Conservation (phyloP, 2,888 invertebrate genomes). For the Ptychoptera albimana region DNA sequence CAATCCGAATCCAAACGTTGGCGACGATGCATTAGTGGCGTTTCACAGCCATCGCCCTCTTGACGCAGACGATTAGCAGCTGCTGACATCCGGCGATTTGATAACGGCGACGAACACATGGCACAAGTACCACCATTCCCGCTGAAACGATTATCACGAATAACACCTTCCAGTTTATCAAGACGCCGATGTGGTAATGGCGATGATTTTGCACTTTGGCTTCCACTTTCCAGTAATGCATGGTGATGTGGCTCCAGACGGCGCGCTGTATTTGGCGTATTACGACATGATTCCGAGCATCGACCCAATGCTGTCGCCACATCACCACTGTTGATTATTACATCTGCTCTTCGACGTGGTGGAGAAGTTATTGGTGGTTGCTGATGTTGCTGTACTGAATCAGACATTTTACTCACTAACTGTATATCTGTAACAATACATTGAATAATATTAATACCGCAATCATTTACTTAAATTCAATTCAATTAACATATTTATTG, state of each 20-base stretch:
- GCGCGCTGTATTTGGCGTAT: conserved; percentile 12
- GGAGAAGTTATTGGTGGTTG: conserved; percentile 12
- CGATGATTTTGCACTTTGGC: conserved; percentile 13
- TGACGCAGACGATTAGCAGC: conserved; percentile 6
- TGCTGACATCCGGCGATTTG: conserved; percentile 9
- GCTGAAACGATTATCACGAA: conserved; percentile 10
- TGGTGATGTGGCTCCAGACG: conserved; percentile 10
- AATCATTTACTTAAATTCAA: neutral
- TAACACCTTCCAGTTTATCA: conserved; percentile 13
- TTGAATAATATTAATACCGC: neutral
- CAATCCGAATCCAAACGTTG: conserved; percentile 2
- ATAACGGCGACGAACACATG: conserved; percentile 5
- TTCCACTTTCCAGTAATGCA: conserved; percentile 11
- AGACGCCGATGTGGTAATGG: conserved; percentile 13
- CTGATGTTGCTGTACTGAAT: conserved; percentile 11
- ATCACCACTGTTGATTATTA: neutral
- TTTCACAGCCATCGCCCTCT: neutral
- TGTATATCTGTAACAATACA: neutral
- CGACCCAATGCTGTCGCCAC: conserved; percentile 1
- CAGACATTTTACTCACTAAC: conserved; percentile 10
- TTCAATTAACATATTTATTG: too few relatives aligned
- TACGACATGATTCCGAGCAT: conserved; percentile 13
- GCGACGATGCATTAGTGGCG: conserved; percentile 7
- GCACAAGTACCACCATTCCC: neutral
- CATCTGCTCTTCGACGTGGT: conserved; percentile 9